Conservation (phyloP, 2,888 invertebrate species). For the Poecilobothrus nobilitatus region DNA sequence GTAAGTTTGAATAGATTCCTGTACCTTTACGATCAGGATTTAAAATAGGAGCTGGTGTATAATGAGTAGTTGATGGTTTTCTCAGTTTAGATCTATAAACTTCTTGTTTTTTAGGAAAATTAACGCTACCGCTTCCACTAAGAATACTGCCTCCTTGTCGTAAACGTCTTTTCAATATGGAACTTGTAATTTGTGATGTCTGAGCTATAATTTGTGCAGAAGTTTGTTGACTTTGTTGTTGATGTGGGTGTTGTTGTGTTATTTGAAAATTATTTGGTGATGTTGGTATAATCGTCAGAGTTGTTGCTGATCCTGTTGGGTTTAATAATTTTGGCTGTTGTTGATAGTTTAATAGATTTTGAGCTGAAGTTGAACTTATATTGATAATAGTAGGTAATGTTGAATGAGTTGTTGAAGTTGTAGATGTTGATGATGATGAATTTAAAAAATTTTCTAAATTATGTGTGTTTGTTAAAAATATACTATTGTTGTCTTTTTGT, state of each 20-base stretch:
- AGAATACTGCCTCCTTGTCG: conserved; percentile 30
- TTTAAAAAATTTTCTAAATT: neutral
- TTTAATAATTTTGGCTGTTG: conserved; percentile 19
- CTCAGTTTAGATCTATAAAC: conserved; percentile 40
- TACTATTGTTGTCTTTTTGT: neutral
- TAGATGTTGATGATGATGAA: conserved; percentile 19
- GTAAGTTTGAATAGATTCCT: conserved; percentile 56
- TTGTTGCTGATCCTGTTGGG: conserved; percentile 10
- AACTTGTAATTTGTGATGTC: conserved; percentile 45
- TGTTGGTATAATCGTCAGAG: neutral
- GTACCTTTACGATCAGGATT: conserved; percentile 84
- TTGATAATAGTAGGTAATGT: conserved; percentile 26
- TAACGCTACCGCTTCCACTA: conserved; percentile 16
- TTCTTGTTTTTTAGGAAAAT: conserved; percentile 24
- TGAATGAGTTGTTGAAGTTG: conserved; percentile 9
- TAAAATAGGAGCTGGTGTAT: conserved; percentile 90
- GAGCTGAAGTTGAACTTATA: conserved; percentile 27
- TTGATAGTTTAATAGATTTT: conserved; percentile 22
- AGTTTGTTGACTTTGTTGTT: conserved; percentile 24
- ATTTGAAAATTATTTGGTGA: conserved; percentile 19
- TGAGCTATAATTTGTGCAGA: conserved; percentile 36
- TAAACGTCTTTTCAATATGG: conserved; percentile 38
- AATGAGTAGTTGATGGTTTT: conserved; percentile 48
- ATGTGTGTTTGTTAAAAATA: neutral
- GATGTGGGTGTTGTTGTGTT: conserved; percentile 31